Conservation (phyloP, 1,140 invertebrate genomes). For the Cyphomyrmex costatus region DNA sequence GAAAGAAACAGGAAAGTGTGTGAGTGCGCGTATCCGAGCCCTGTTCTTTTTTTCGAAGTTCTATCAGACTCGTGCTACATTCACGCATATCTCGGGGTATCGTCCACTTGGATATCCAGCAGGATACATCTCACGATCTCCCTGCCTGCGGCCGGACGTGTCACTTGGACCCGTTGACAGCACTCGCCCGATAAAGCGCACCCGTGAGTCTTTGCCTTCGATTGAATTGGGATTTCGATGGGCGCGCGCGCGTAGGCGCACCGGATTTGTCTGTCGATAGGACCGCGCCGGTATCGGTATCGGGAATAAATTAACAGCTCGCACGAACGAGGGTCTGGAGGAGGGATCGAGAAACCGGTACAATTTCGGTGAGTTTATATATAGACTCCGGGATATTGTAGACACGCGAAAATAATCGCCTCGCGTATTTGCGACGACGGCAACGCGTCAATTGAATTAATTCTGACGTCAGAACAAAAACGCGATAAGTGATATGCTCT, state of each 20-base stretch:
- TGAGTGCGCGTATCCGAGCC: conserved; percentile 29
- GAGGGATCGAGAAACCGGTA: conserved; percentile 42
- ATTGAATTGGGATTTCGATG: conserved; percentile 53
- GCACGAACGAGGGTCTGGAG: not conserved
- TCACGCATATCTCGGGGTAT: conserved; percentile 4
- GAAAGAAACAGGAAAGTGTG: conserved; percentile 47
- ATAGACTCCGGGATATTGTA: not conserved
- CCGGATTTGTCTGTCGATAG: conserved; percentile 43
- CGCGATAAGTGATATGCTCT: not conserved
- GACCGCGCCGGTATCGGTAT: conserved; percentile 31
- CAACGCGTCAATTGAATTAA: conserved; percentile 14
- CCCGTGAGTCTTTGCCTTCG: conserved; percentile 66
- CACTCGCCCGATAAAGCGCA: conserved; percentile 38
- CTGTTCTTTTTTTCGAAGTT: conserved; percentile 10
- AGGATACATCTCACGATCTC: conserved; percentile 26
- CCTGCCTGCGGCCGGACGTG: conserved; percentile 32
- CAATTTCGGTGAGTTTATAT: conserved; percentile 39
- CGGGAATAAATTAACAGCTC: conserved; percentile 53
- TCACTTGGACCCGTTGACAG: conserved; percentile 51
- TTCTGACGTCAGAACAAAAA: conserved; percentile 20
- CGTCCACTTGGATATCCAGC: conserved; percentile 60
- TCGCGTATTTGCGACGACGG: not conserved
- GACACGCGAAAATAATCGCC: conserved; percentile 20
- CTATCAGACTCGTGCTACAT: conserved; percentile 8
- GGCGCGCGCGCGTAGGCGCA: conserved; percentile 38